Evolutionary conservation across 2,113 vertebrate species (phyloP).

Genomic region (Silurus glanis): DNA sequence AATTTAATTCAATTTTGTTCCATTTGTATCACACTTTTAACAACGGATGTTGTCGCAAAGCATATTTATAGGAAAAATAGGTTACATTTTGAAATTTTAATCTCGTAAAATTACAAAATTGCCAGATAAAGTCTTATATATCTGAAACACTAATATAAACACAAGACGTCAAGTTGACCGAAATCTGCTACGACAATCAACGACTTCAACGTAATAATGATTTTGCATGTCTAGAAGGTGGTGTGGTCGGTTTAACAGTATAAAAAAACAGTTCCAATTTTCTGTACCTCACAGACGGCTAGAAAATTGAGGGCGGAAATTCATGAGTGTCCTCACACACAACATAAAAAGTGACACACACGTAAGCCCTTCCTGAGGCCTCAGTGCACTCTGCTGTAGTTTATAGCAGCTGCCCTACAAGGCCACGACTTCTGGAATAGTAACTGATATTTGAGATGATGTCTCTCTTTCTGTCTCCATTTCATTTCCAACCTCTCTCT

Average conservation of each 20-base stretch:
- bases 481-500: constrained; percentile 62
- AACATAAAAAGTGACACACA: constrained; percentile 23
- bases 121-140: neutral
- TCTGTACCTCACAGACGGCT: neutral
- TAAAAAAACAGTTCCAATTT: neutral
- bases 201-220: neutral
- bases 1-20: no score
- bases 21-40: no score
- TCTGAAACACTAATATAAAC: neutral
- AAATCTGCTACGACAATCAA: neutral
- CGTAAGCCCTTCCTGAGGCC: constrained; percentile 58
- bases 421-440: constrained; percentile 82
- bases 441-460: constrained; percentile 76
- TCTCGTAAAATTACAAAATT: neutral
- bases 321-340: neutral
- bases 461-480: constrained; percentile 56
- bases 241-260: neutral
- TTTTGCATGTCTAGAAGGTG: neutral
- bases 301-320: neutral
- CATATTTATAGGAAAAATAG: no score
- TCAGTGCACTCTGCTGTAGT: constrained; percentile 65
- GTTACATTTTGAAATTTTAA: neutral
- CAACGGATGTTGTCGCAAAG: no score
- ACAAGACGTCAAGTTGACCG: neutral
- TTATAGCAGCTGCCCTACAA: constrained; percentile 83